These are phyloP conservation scores for Tympanoctomys barrerae DNA, from an alignment of 2,797 vertebrate species.

Conservation along the genomic window DNA sequence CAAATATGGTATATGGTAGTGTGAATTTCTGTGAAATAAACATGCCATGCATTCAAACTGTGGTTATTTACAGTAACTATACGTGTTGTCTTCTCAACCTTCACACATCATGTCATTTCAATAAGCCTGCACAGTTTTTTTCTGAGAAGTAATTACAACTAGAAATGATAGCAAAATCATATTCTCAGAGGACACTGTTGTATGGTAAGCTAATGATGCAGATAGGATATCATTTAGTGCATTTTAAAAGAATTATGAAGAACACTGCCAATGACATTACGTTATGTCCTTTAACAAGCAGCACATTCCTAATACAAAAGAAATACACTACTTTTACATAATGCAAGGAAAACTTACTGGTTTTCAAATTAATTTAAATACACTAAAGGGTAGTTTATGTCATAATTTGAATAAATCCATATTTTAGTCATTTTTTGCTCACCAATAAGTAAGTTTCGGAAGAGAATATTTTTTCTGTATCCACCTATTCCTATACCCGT, in stretches of 20 bases:
- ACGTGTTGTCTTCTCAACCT: slow-evolving; percentile 79
- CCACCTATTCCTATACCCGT: background rate
- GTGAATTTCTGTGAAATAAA: slow-evolving; percentile 52
- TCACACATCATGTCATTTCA: slow-evolving; percentile 83
- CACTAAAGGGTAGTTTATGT: background rate
- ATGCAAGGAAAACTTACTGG: background rate
- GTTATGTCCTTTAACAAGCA: slow-evolving; percentile 67
- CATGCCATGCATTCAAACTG: background rate
- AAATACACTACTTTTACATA: background rate
- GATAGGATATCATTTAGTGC: slow-evolving; percentile 77
- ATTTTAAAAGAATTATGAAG: slow-evolving; percentile 83
- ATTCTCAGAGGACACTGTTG: slow-evolving; percentile 81
- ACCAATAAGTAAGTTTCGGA: background rate
- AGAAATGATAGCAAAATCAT: slow-evolving; percentile 80
- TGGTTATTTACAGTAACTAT: slow-evolving; percentile 62
- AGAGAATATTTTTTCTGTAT: background rate
- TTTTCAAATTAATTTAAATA: slow-evolving; percentile 65
- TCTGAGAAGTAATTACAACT: slow-evolving; percentile 78
- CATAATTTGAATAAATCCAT: background rate
- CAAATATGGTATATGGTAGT: background rate
- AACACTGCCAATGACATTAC: slow-evolving; percentile 77
- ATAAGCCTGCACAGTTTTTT: slow-evolving; percentile 73
- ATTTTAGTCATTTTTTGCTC: background rate
- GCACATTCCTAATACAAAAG: slow-evolving; percentile 55
- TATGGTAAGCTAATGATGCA: slow-evolving; percentile 82